Conservation (phyloP, 2,113 vertebrate genomes). For the Odontesthes bonariensis region DNA sequence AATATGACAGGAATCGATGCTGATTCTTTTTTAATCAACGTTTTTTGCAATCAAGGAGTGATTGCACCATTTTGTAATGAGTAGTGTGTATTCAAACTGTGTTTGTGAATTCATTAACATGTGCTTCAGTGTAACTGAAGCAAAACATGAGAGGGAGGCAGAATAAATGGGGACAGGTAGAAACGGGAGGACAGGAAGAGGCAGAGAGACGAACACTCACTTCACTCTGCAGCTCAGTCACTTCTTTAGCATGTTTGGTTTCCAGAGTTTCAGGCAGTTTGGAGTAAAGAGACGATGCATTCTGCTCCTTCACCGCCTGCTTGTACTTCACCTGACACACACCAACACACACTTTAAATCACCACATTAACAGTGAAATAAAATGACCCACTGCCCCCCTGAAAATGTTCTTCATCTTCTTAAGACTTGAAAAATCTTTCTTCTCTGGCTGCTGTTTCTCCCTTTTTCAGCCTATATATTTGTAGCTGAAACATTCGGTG, state of each 20-base stretch:
- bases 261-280: conserved; percentile 91
- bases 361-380: not conserved
- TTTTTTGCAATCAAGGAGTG: no score
- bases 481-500: not conserved
- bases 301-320: conserved; percentile 83
- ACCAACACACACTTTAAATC: conserved; percentile 24
- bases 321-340: conserved; percentile 88
- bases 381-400: not conserved
- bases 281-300: conserved; percentile 85
- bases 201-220: conserved; percentile 67
- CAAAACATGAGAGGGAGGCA: not conserved
- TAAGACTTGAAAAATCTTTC: not conserved
- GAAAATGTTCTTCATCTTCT: not conserved
- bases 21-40: no score
- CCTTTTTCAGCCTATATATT: conserved; percentile 1
- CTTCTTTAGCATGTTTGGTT: conserved; percentile 87
- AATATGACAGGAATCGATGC: no score
- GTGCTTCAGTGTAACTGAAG: no score
- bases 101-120: no score
- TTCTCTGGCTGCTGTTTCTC: no score
- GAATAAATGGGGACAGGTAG: not conserved
- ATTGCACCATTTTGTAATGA: no score
- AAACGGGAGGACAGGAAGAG: no score
- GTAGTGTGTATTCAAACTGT: no score
- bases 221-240: conserved; percentile 87